phyloP scores from a whole-genome alignment of 2,797 vertebrate species.

The Catharus ustulatus region DNA sequence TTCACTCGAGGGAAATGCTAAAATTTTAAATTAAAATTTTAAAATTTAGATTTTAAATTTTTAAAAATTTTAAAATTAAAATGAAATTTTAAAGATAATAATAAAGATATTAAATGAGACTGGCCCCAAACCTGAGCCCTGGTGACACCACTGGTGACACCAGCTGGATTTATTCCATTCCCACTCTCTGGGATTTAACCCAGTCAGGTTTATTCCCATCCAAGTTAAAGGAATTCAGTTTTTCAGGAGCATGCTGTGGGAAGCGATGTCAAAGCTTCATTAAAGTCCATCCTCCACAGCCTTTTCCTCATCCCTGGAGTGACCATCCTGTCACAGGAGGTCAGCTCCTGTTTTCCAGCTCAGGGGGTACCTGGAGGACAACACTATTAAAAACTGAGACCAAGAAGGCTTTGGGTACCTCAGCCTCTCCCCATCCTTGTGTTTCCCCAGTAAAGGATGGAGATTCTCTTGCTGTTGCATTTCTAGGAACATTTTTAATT shows the following conservation, averaged over 20 bases:
- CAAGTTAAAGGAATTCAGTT: neutral
- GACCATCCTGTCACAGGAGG: neutral
- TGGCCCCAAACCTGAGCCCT: neutral
- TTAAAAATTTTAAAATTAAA: too few species aligned
- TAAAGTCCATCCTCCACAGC: neutral
- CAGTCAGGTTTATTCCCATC: neutral
- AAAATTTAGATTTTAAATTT: too few species aligned
- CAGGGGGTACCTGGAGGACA: too few species aligned
- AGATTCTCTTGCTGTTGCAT: neutral
- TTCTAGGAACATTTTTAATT: neutral
- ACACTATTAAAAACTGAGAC: neutral
- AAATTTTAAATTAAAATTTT: too few species aligned
- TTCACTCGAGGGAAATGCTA: neutral
- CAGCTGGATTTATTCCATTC: neutral
- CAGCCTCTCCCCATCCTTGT: neutral
- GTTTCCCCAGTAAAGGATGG: neutral
- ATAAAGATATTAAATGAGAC: neutral
- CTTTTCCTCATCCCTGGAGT: neutral
- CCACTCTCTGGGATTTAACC: neutral
- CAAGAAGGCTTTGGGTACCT: neutral
- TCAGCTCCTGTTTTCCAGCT: neutral
- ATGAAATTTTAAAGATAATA: too few species aligned
- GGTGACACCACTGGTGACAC: neutral
- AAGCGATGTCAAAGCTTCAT: neutral
- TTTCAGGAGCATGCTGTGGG: neutral